These are phyloP conservation scores for Ceratosolen fusciceps DNA, from an alignment of 1,140 invertebrate species.

Conservation along the genomic window DNA sequence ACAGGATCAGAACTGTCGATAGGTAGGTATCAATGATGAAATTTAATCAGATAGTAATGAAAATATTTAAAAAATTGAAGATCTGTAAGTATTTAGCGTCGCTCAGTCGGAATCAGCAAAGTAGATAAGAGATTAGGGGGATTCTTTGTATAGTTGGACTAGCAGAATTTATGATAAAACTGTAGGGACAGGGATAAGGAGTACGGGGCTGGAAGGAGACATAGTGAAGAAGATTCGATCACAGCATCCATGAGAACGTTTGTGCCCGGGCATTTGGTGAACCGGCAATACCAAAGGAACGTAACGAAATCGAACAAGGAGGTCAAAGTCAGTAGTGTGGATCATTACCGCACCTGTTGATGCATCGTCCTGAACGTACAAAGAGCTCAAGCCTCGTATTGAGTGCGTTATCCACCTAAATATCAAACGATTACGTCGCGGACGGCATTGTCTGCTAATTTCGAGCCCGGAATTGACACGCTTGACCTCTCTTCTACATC, in stretches of 20 bases:
- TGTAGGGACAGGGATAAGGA: no score
- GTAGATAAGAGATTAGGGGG: no score
- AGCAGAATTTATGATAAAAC: no score
- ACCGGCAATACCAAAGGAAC: background rate
- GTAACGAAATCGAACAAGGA: background rate
- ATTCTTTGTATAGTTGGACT: no score
- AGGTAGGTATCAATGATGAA: no score
- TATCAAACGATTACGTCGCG: background rate
- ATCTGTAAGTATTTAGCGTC: no score
- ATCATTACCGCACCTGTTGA: constrained; percentile 1
- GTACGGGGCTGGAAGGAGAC: no score
- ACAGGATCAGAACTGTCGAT: no score
- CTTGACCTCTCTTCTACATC: no score
- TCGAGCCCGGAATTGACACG: constrained; percentile 39
- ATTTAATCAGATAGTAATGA: no score
- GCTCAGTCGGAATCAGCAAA: no score
- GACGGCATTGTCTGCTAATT: constrained; percentile 47
- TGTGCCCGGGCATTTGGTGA: background rate
- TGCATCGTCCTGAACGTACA: background rate
- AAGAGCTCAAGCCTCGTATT: background rate
- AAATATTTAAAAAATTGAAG: no score
- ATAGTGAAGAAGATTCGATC: background rate
- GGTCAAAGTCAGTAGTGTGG: background rate
- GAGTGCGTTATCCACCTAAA: constrained; percentile 6
- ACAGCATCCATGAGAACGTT: background rate